Evolutionary conservation across 2,888 invertebrate genomes (phyloP), one percentile per base, ranked within the genome.

Genomic region (Sarcophaga rosellei): DNA sequence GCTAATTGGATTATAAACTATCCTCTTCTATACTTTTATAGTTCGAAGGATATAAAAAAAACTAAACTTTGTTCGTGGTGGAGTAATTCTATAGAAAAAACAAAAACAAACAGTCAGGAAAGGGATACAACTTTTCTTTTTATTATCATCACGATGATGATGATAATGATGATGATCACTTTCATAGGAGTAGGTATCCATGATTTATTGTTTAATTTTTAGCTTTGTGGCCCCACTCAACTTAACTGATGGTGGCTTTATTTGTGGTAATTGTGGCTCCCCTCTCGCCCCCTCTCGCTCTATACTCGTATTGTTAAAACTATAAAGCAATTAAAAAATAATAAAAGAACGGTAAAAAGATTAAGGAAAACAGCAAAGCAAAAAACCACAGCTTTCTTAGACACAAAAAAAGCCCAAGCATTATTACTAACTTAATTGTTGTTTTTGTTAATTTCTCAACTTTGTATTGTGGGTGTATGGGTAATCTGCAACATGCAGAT

Each of bases 1-100:
- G 45, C 72, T 76, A 83, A 86, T 86, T 83, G 82, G 76, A 86
- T 86, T 86, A 83, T 63, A 86, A 86, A 86, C 81, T 85, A 70
- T 81, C 17, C 53, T 17, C 53, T 78, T 65, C 65, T 59, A 57
- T 62, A 69, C 63, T 74, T 59, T 47, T 79, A 79, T 75, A 70
- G 68, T 74, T 73, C 78, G 11, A 35, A 35, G 35, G 35, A 35
- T 35, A 35, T 2, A 35, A 35, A 25, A 35, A 25, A 35, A 35
- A 10, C 35, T 35, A 35, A 35, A 35, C 35, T 35, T 35, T 10
- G 35, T 35, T 35, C 1, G 35, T 35, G 35, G 35, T 10, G 35
- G 35, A 35, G 35, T 53, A 53, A 47, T 47, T 11, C 47, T 12
- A 15, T 4, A 15, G 15, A 47, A 17, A 53, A 53, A 53, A 53